A percentile compares a stretch with the other conserved stretches of the same genome.
Evolutionary conservation across 64 coral and sea anemone genomes (phyloP).

Genomic region (Actinia equina): DNA sequence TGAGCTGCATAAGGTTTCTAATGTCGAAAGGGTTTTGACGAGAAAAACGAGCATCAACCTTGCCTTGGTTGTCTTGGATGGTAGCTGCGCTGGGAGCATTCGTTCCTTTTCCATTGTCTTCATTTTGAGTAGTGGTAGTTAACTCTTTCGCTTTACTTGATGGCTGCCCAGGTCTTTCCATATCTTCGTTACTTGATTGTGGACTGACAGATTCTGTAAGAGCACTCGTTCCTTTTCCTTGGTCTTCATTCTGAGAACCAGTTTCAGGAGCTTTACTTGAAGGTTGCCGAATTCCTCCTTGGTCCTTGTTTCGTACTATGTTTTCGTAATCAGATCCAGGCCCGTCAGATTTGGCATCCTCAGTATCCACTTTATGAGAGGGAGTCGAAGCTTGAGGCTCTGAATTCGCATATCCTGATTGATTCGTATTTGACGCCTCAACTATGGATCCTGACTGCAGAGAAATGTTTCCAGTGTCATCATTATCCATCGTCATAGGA

Average conservation of each 20-base stretch:
- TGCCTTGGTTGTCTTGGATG: background rate
- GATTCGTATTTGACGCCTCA: background rate
- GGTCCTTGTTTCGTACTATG: background rate
- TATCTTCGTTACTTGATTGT: too few species aligned
- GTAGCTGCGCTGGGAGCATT: background rate
- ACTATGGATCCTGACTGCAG: background rate
- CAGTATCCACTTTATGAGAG: background rate
- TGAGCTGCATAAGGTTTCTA: conserved; percentile 12
- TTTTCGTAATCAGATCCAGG: background rate
- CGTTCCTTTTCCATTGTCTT: too few species aligned
- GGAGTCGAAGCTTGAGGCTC: background rate
- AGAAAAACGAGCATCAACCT: background rate
- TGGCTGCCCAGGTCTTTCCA: too few species aligned
- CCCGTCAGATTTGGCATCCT: background rate
- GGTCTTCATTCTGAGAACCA: background rate
- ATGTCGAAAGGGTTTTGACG: background rate
- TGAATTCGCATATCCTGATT: background rate
- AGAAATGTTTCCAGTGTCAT: background rate
- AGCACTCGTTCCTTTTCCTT: background rate
- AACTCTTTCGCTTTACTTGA: too few species aligned
- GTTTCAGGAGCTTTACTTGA: background rate
- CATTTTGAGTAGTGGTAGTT: too few species aligned
- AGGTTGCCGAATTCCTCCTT: background rate
- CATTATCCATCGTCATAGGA: background rate
- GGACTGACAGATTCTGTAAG: too few species aligned